Conservation (phyloP, 2,888 invertebrate genomes). For the Lacanobia oleracea region DNA sequence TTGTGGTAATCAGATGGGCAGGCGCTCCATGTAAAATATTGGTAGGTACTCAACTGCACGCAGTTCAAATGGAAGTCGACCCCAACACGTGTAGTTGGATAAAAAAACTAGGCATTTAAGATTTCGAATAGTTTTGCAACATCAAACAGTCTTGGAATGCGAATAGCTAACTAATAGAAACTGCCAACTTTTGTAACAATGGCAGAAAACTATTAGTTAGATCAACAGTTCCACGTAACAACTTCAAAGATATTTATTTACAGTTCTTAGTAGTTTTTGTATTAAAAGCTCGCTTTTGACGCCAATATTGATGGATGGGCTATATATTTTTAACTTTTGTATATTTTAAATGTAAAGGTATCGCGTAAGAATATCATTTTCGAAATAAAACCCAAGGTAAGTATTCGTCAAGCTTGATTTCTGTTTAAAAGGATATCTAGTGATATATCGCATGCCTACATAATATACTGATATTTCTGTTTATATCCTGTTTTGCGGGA, state of each 20-base stretch:
- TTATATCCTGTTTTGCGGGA: too few relatives aligned
- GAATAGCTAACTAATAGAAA: slow-evolving; percentile 8
- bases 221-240: slow-evolving; percentile 56
- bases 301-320: slow-evolving; percentile 28
- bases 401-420: too few relatives aligned
- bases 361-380: not conserved
- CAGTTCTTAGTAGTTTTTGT: slow-evolving; percentile 52
- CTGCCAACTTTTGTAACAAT: slow-evolving; percentile 37
- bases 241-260: slow-evolving; percentile 58
- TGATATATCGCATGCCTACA: too few relatives aligned
- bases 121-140: slow-evolving; percentile 5
- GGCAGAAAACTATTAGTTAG: slow-evolving; percentile 51
- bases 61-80: too few relatives aligned
- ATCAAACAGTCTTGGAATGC: slow-evolving; percentile 10
- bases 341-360: slow-evolving; percentile 5
- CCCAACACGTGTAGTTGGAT: too few relatives aligned
- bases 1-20: too few relatives aligned
- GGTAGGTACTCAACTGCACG: too few relatives aligned
- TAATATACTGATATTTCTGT: too few relatives aligned
- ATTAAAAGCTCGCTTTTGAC: slow-evolving; percentile 50
- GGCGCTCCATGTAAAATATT: too few relatives aligned
- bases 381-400: too few relatives aligned
- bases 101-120: too few relatives aligned
- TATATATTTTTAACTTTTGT: slow-evolving; percentile 6
- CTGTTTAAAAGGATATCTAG: too few relatives aligned